Conservation (phyloP, 1,140 invertebrate genomes). For the Harpegnathos saltator region DNA sequence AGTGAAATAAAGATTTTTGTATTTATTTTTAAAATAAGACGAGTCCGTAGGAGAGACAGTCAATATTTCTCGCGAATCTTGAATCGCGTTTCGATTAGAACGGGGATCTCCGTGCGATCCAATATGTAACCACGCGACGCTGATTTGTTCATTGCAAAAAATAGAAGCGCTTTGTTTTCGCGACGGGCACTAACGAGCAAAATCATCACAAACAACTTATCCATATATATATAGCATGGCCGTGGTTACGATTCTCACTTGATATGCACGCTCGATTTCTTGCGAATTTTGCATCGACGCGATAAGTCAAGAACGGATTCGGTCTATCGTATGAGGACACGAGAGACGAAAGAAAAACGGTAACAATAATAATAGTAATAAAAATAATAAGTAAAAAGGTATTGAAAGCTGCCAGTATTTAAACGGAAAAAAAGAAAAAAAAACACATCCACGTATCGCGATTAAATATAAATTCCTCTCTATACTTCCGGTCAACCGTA, state of each 20-base stretch:
- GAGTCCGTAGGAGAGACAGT: too few relatives aligned
- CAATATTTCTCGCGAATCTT: too few relatives aligned
- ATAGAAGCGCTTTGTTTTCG: not conserved
- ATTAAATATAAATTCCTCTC: slow-evolving; percentile 72
- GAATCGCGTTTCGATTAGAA: too few relatives aligned
- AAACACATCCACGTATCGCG: slow-evolving; percentile 53
- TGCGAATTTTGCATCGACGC: slow-evolving; percentile 54
- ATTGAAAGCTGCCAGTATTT: slow-evolving; percentile 84
- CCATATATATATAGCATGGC: slow-evolving; percentile 21
- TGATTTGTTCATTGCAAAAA: slow-evolving; percentile 7
- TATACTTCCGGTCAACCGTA: slow-evolving; percentile 75
- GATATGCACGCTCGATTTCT: slow-evolving; percentile 59
- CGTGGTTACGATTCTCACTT: slow-evolving; percentile 64
- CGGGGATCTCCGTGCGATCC: slow-evolving; percentile 5
- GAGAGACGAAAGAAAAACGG: slow-evolving; percentile 73
- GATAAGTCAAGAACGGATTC: too few relatives aligned
- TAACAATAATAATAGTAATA: slow-evolving; percentile 69
- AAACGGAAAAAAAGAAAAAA: slow-evolving; percentile 60
- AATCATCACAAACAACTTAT: slow-evolving; percentile 16
- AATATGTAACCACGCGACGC: slow-evolving; percentile 63
- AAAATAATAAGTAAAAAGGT: slow-evolving; percentile 78
- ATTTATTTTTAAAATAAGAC: too few relatives aligned
- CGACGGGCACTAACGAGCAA: slow-evolving; percentile 17
- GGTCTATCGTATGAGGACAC: not conserved
- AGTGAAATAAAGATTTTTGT: too few relatives aligned